Conservation (phyloP, 2,888 invertebrate genomes). For the Drosophila nr. perissopoda region DNA sequence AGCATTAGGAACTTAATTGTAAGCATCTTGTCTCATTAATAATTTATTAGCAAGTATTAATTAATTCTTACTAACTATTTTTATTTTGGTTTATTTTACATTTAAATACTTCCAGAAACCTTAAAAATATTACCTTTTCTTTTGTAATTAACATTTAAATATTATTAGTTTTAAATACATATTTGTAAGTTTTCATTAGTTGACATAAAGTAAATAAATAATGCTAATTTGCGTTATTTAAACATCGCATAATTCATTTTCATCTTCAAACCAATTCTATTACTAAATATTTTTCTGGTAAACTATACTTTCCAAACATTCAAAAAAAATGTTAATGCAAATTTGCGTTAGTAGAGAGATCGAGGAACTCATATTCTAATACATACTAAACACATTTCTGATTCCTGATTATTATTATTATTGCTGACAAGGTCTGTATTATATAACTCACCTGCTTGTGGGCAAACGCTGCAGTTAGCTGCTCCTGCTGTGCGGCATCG, state of each 20-base stretch:
- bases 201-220: background rate
- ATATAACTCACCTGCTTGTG: constrained; percentile 86
- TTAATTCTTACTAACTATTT: background rate
- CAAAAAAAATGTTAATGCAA: background rate
- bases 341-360: background rate
- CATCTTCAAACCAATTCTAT: background rate
- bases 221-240: background rate
- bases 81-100: background rate
- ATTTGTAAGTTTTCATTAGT: background rate
- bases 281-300: background rate
- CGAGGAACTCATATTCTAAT: background rate
- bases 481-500: constrained; percentile 86
- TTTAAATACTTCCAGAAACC: background rate
- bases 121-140: background rate
- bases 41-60: background rate
- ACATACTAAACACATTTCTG: background rate
- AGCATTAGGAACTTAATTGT: background rate
- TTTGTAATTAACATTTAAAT: background rate
- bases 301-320: background rate
- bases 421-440: background rate
- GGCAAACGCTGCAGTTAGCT: constrained; percentile 88
- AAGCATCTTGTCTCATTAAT: background rate
- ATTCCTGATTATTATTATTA: background rate
- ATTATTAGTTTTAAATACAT: background rate
- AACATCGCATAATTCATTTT: background rate